A percentile compares a stretch with the other conserved stretches of the same genome.
phyloP scores from a whole-genome alignment of 2,113 vertebrate species.

The Probosciger aterrimus region DNA sequence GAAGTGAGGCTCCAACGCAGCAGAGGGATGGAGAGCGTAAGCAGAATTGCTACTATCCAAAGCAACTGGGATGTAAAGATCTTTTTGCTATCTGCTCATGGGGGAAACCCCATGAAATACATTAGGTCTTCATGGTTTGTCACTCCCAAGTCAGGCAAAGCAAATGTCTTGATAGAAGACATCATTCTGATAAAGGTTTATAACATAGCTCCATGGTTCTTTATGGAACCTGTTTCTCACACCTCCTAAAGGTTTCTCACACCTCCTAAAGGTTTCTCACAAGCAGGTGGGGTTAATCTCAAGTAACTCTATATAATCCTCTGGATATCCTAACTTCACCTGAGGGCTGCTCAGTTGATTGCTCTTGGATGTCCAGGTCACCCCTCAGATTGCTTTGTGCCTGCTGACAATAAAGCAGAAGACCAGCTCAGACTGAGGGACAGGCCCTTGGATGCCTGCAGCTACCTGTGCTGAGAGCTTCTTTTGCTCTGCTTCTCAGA shows the following conservation, averaged over 20 bases:
- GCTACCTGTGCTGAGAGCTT: neutral
- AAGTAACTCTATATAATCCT: neutral
- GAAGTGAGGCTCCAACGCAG: neutral
- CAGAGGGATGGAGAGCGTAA: neutral
- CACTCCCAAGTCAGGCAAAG: neutral
- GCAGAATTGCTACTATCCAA: neutral
- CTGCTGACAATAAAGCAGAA: neutral
- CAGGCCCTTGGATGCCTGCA: neutral
- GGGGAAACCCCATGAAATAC: neutral
- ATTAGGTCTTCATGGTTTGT: neutral
- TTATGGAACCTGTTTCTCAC: neutral
- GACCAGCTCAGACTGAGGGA: neutral
- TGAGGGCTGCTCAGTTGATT: neutral
- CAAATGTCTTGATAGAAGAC: neutral
- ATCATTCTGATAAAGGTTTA: neutral
- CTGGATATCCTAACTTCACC: neutral
- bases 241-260: neutral
- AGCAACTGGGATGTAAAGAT: neutral
- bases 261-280: neutral
- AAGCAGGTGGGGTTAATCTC: neutral
- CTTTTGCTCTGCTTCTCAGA: neutral
- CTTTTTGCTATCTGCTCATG: neutral
- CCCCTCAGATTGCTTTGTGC: neutral
- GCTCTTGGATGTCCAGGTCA: neutral
- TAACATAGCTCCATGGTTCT: neutral